Base-by-base conservation (phyloP, 2,888 invertebrate species). In the Coremacera marginata region DNA sequence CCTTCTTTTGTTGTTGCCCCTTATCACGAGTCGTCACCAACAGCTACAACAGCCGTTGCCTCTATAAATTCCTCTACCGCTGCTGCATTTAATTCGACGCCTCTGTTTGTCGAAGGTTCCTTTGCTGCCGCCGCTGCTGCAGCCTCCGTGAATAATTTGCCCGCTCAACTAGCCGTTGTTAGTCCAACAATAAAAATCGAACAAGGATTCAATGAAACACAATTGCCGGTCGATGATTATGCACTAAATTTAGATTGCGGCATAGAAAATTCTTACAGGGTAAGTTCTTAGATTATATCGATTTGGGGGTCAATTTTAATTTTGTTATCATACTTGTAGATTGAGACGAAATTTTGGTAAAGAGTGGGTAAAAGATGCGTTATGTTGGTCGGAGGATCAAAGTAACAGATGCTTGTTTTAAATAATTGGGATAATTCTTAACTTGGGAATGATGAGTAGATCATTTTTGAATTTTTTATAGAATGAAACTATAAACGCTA, bases 1-100 rank as follows among this genome's bases (percentile, higher is more conserved):
- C 88, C 88, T n/a, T 85, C 88, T 78, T 88, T 88, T 81, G 88
- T 88, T 77, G 87, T 88, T 79, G 84, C 88, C 19, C 88, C 88
- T 77, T 88, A 87, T 77, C 72, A 86, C 82, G 86, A 86, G 78
- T 83, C 84, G 9, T 71, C 76, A 49, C 60, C 71, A 51, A 70
- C 70, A 51, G 55, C 76, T 70, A 78, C 78, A 31, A 22, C 80
- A 85, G 78, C 82, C 83, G 9, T 68, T 72, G 44, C 37, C 65
- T 44, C 27, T 78, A 52, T 77, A 81, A 77, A 82, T 37, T 31
- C 84, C 79, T 57, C 77, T 65, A 62, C 80, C 51, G 79, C 75
- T 25, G 76, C 76, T 70, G 77, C 77, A 44, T 75, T 77, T 77
- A 81, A 75, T 74, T 77, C 83, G 22, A 70, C 83, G 34, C 84